Evolutionary conservation across 2,113 vertebrate genomes (phyloP), one percentile per base, ranked within the genome.

Genomic region (Hoplias malabaricus): DNA sequence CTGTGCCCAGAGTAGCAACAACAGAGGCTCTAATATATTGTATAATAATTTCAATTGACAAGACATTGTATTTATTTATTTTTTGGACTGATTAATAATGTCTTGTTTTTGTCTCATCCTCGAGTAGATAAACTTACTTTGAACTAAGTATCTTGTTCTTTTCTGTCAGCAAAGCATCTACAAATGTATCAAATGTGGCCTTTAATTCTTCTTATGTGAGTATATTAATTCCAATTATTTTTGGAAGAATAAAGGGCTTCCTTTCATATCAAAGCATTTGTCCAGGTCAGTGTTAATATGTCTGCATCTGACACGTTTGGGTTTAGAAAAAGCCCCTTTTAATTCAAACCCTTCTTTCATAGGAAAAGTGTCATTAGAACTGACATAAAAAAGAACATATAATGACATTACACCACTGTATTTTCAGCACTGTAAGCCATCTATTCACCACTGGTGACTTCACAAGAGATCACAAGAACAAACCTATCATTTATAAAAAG

Each of bases 131-230:
- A n/a, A 82, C 85, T 80, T 92, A 90, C 92, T 92, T 90, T 90
- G 83, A 83, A 83, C 89, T 89, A 89, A 91, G 88, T 91, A 91
- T 90, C 86, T 87, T 77, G 86, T 91, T 89, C 89, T 90, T 88
- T 88, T 88, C 88, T 89, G 88, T 88, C 89, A 89, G 88, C 85
- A 90, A 90, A 89, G 87, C 82, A 86, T 87, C 73, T 85, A 70
- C 79, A 82, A 84, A 81, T 82, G 83, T 86, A 87, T 89, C 84
- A 87, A 86, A 88, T 84, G 85, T 84, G 85, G 88, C 87, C 85
- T 87, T 86, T 80, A 78, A 82, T 84, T 61, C 19, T 48, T 87
- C 85, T 85, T 87, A 85, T 88, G 87, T 90, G 90, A 89, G 87
- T 85, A 90, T 88, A 88, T 91, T 87, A 88, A 88, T 89, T 88